These are phyloP conservation scores for Pachypeltis micranthus DNA, from an alignment of 1,140 invertebrate species.

Conservation along the genomic window DNA sequence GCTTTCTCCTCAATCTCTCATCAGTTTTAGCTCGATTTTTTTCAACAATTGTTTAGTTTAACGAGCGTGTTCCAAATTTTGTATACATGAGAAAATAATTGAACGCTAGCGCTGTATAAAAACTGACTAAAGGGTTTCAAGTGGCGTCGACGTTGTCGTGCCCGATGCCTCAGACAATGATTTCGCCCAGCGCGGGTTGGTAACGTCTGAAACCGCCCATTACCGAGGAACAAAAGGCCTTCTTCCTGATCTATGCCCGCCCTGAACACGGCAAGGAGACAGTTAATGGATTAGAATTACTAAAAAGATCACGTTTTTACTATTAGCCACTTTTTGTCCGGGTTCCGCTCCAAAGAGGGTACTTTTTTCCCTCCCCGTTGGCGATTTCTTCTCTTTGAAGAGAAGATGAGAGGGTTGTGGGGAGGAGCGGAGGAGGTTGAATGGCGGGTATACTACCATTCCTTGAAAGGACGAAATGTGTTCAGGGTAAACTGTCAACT, in stretches of 20 bases:
- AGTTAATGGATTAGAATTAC: slow-evolving; percentile 8
- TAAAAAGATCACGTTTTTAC: slow-evolving; percentile 8
- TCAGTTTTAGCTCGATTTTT: no score
- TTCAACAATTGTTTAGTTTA: no score
- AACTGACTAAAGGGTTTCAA: no score
- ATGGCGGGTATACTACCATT: slow-evolving; percentile 1
- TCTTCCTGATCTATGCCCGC: slow-evolving; percentile 1
- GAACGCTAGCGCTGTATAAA: no score
- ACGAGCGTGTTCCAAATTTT: no score
- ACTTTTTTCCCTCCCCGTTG: neutral
- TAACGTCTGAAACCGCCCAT: neutral
- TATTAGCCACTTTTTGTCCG: slow-evolving; percentile 3
- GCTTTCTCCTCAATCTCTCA: no score
- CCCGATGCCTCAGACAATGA: no score
- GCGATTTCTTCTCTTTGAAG: neutral
- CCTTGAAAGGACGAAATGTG: slow-evolving; percentile 6
- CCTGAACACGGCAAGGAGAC: neutral
- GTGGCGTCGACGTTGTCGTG: no score
- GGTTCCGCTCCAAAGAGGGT: no score
- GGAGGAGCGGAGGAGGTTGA: neutral
- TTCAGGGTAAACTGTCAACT: slow-evolving; percentile 2
- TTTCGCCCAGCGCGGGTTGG: no score
- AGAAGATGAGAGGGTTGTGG: neutral
- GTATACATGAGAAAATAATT: no score
- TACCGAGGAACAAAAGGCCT: neutral